These are phyloP conservation scores for Drosophila lacicola DNA, from an alignment of 2,888 invertebrate genomes.

Conservation along the genomic window DNA sequence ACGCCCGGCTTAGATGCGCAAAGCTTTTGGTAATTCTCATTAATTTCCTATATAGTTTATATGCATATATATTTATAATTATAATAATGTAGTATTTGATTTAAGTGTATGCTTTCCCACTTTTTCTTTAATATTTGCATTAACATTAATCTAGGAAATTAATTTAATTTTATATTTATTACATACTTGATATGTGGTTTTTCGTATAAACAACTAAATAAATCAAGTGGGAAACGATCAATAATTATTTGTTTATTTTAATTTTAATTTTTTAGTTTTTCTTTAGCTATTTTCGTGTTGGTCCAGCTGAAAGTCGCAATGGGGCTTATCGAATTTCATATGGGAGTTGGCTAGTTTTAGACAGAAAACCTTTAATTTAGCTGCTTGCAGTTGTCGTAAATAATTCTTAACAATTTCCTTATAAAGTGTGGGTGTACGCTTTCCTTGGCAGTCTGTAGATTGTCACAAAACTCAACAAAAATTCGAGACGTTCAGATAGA, in stretches of 20 bases:
- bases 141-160: conserved; percentile 55
- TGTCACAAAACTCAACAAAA: conserved; percentile 63
- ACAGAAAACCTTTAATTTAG: conserved; percentile 27
- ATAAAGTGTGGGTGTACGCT: conserved; percentile 23
- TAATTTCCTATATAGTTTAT: conserved; percentile 22
- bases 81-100: conserved; percentile 36
- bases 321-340: conserved; percentile 15
- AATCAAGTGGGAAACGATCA: conserved; percentile 20
- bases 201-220: conserved; percentile 49
- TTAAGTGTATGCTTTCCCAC: conserved; percentile 79
- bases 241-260: background rate
- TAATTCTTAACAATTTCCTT: conserved; percentile 6
- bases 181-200: conserved; percentile 73
- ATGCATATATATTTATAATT: conserved; percentile 24
- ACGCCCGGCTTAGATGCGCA: conserved; percentile 20
- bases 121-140: conserved; percentile 55
- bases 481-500: conserved; percentile 32
- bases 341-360: conserved; percentile 28
- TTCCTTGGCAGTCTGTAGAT: conserved; percentile 73
- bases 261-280: conserved; percentile 4
- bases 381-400: conserved; percentile 12
- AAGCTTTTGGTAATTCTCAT: conserved; percentile 28
- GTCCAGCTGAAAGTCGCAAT: conserved; percentile 64
- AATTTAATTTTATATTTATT: conserved; percentile 47
- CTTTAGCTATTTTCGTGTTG: conserved; percentile 48